Evolutionary conservation across 2,113 vertebrate species (phyloP).

Genomic region (Nothoprocta perdicaria): DNA sequence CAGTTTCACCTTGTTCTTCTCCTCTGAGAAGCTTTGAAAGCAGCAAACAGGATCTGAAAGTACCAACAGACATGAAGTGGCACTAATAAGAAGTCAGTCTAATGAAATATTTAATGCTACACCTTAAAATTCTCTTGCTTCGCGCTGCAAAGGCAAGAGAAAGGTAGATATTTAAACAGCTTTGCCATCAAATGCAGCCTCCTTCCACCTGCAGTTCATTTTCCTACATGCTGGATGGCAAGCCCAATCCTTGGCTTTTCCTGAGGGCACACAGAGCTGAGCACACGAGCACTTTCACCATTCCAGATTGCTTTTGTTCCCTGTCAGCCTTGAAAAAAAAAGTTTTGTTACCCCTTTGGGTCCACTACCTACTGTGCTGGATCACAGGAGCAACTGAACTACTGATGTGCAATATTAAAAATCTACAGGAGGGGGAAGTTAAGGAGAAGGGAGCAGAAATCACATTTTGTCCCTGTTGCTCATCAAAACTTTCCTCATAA

Average conservation of each 20-base stretch:
- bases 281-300: neutral
- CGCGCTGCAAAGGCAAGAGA: neutral
- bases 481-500: neutral
- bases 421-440: neutral
- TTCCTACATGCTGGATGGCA: neutral
- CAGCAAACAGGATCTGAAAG: neutral
- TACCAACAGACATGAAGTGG: neutral
- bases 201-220: neutral
- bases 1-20: neutral
- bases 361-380: neutral
- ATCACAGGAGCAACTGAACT: neutral
- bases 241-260: neutral
- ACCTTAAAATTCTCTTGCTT: neutral
- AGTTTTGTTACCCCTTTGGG: neutral
- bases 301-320: neutral
- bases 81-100: neutral
- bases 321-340: neutral
- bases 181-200: neutral
- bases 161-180: neutral
- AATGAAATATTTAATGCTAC: conserved; percentile 16
- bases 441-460: neutral
- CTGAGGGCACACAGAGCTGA: neutral
- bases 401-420: neutral
- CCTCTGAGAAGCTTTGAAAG: neutral
- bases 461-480: neutral